A percentile compares a stretch with the other conserved stretches of the same genome.
Evolutionary conservation across 2,888 invertebrate genomes (phyloP).

Genomic region (Nomada ruficornis): DNA sequence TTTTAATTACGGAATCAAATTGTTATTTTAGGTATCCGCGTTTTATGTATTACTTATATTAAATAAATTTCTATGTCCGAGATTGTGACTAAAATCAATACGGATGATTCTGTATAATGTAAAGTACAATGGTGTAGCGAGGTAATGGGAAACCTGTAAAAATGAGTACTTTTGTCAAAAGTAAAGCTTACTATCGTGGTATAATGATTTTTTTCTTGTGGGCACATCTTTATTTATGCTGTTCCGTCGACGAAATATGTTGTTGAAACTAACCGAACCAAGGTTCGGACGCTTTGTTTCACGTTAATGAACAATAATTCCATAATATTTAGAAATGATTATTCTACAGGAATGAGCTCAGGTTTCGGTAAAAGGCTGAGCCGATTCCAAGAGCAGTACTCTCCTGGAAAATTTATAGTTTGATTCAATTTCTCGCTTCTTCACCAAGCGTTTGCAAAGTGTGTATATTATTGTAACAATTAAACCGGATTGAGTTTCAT

Average conservation of each 20-base stretch:
- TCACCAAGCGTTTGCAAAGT: background rate
- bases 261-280: background rate
- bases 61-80: too few species aligned
- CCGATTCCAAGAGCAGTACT: background rate
- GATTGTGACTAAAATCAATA: background rate
- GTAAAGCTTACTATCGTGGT: background rate
- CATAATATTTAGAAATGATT: constrained; percentile 23
- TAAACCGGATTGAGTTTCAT: background rate
- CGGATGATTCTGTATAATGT: background rate
- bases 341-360: constrained; percentile 23
- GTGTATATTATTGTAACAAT: background rate
- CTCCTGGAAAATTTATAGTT: constrained; percentile 8
- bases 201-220: background rate
- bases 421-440: background rate
- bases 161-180: constrained; percentile 12
- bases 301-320: constrained; percentile 34
- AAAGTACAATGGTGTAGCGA: background rate
- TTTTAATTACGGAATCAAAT: background rate
- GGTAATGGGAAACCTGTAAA: background rate
- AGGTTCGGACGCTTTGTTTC: constrained; percentile 9
- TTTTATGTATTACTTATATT: too few species aligned
- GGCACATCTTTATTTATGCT: background rate
- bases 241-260: background rate
- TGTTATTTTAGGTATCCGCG: too few species aligned
- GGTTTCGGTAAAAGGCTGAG: constrained; percentile 16